A percentile compares a stretch with the other conserved stretches of the same genome.
Evolutionary conservation across 2,888 invertebrate genomes (phyloP).

Genomic region (Cephus sareptanus): DNA sequence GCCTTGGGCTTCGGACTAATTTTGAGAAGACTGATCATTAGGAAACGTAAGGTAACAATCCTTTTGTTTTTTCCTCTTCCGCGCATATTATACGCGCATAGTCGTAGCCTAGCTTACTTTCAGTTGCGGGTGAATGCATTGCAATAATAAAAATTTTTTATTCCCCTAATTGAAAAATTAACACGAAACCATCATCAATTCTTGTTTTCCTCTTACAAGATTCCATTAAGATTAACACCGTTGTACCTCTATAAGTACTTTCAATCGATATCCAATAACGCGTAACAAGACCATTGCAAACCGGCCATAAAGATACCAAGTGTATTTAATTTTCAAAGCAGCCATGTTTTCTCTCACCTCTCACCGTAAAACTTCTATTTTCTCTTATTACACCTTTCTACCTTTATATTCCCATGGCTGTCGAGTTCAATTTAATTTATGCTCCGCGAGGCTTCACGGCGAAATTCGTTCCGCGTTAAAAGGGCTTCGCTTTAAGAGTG

Average conservation of each 20-base stretch:
- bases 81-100: not conserved
- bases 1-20: constrained; percentile 64
- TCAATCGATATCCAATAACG: not conserved
- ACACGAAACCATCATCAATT: not conserved
- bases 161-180: not conserved
- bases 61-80: not conserved
- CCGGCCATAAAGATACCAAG: not conserved
- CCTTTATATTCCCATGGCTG: constrained; percentile 18
- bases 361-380: constrained; percentile 7
- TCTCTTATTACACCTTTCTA: not conserved
- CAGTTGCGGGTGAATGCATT: not conserved
- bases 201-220: not conserved
- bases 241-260: not conserved
- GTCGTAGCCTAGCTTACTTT: not conserved
- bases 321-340: not conserved
- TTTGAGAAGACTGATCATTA: constrained; percentile 65
- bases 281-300: not conserved
- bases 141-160: not conserved
- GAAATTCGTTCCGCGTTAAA: constrained; percentile 31
- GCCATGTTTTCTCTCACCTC: not conserved
- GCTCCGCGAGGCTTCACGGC: constrained; percentile 25
- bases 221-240: not conserved
- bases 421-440: constrained; percentile 32
- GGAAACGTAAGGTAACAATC: constrained; percentile 62
- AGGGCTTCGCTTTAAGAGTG: constrained; percentile 15